Base-by-base conservation (phyloP, 2,888 invertebrate genomes). In the Frankliniella fusca region DNA sequence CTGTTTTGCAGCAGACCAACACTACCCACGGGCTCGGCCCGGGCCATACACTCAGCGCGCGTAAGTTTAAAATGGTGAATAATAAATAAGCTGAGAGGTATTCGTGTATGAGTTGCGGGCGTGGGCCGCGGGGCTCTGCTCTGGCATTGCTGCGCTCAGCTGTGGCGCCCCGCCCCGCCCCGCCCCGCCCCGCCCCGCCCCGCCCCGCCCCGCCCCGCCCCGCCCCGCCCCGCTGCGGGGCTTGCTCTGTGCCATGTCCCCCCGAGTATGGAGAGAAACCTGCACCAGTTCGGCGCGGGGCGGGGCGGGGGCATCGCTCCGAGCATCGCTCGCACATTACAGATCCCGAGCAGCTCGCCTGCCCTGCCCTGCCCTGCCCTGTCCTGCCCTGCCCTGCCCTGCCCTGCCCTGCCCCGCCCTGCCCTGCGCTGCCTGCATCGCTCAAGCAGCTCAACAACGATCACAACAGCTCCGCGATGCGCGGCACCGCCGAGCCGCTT, bases 201-300 rank as follows among this genome's bases (percentile, higher is more conserved):
- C 38, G 38, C 38, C 38, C 38, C 38, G 38, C 38, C 38, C 38
- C 38, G 38, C 38, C 38, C 38, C 38, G 38, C 38, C 38, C 38
- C 38, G 38, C 38, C 38, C 38, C 38, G 38, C 38, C 38, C 38
- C 38, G 38, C 54, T 7, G 54, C 54, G 18, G 2, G 18, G 5
- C 20, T 5, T 54, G 54, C 70, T n/a, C 70, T 76, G 70, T 27
- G 27, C 27, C 27, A 27, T 76, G 27, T 76, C 70, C 15, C 61
- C 61, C 70, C 70, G 70, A 23, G 70, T 76, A 76, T 27, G 70
- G 70, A 76, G 70, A 27, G 70, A 76, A 76, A 76, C 70, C 27
- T n/a, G 70, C 70, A 11, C 54, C 20, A 12, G 54, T 20, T 15
- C 20, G 54, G 54, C 54, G 15, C 18, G 7, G 54, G 10, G 15